phyloP scores from a whole-genome alignment of 2,797 vertebrate genomes.

The Loris lydekkerianus region DNA sequence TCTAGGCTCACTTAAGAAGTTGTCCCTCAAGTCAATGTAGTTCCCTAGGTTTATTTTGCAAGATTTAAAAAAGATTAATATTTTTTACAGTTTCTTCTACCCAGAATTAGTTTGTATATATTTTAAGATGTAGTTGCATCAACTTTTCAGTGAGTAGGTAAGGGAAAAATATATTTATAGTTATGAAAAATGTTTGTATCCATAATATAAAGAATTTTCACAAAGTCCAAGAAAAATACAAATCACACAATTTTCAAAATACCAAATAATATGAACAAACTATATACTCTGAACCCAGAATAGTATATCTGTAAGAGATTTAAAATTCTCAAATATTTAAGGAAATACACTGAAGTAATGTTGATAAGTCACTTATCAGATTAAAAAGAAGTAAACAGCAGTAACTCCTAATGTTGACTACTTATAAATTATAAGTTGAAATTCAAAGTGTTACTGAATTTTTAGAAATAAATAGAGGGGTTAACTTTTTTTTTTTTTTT shows the following conservation, averaged over 20 bases:
- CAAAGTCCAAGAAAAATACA: neutral
- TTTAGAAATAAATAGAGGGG: neutral
- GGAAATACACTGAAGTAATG: neutral
- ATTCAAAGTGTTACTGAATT: neutral
- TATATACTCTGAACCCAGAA: neutral
- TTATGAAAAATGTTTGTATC: neutral
- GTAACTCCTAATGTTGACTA: neutral
- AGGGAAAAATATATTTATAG: neutral
- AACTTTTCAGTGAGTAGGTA: neutral
- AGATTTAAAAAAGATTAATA: neutral
- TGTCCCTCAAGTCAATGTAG: neutral
- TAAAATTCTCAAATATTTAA: neutral
- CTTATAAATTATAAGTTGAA: neutral
- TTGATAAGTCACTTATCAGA: neutral
- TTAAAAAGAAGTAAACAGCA: neutral
- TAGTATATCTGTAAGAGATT: neutral
- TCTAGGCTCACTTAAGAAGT: neutral
- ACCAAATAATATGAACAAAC: neutral
- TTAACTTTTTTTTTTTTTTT: neutral
- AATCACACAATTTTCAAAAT: neutral
- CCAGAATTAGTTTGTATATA: neutral
- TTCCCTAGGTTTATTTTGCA: neutral
- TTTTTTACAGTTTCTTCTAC: neutral
- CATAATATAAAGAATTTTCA: neutral
- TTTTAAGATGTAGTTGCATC: neutral